Evolutionary conservation across 2,888 invertebrate species (phyloP).

Genomic region (Hedya salicella): DNA sequence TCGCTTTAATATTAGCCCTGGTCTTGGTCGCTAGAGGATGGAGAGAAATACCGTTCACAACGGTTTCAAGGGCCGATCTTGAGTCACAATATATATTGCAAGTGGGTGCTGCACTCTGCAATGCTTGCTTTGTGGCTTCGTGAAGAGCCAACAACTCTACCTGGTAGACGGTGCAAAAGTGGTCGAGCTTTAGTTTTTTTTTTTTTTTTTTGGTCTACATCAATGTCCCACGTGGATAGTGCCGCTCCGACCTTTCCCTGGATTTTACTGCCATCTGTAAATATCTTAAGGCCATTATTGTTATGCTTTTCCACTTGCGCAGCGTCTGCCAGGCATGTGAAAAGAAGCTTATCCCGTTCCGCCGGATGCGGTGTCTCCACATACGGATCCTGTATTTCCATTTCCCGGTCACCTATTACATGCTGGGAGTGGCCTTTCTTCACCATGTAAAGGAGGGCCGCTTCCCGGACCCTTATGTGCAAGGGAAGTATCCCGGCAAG

Average conservation of each 20-base stretch:
- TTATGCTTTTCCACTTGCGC: conserved; percentile 35
- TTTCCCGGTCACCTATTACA: neutral
- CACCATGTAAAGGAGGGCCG: neutral
- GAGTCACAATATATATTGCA: neutral
- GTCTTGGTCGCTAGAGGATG: neutral
- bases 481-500: neutral
- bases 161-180: neutral
- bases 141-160: neutral
- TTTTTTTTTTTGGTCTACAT: neutral
- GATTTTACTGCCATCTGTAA: neutral
- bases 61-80: neutral
- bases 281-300: neutral
- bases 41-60: neutral
- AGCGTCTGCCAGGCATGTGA: conserved; percentile 46
- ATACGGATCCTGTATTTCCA: neutral
- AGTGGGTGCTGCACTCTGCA: neutral
- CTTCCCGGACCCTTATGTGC: neutral
- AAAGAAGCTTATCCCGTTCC: neutral
- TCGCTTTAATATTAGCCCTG: neutral
- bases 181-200: neutral
- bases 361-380: neutral
- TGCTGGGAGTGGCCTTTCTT: neutral
- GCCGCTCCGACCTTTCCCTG: neutral
- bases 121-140: neutral
- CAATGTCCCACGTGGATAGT: neutral